Percentiles rank a stretch among this genome's conserved stretches.
Evolutionary conservation across 2,113 vertebrate genomes (phyloP).

Genomic region (Centropus bengalensis): DNA sequence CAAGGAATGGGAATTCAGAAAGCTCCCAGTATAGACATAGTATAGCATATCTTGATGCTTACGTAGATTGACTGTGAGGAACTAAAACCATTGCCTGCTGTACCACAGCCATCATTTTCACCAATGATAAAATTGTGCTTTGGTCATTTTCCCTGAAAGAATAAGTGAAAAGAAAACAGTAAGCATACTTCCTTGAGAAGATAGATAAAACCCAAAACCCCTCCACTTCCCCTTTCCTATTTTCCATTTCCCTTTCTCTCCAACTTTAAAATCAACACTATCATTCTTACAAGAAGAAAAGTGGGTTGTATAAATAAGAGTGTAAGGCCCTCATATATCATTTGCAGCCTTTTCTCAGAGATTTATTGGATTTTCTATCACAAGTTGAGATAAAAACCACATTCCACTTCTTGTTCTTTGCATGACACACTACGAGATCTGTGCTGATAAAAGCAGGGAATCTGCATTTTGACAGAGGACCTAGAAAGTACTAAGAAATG

Average conservation of each 20-base stretch:
- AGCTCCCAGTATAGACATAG: not conserved
- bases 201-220: not conserved
- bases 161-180: not conserved
- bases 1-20: not conserved
- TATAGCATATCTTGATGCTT: not conserved
- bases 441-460: not conserved
- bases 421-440: not conserved
- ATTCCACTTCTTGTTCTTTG: constrained; percentile 4
- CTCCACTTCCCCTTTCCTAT: not conserved
- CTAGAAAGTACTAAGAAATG: not conserved
- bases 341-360: not conserved
- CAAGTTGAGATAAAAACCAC: constrained; percentile 27
- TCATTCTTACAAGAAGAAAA: constrained; percentile 22
- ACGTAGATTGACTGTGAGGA: not conserved
- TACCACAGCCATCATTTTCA: not conserved
- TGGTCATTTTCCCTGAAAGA: not conserved
- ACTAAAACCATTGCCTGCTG: not conserved
- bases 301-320: not conserved
- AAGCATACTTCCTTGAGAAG: not conserved
- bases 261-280: constrained; percentile 1
- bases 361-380: constrained; percentile 38
- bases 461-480: not conserved
- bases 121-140: not conserved
- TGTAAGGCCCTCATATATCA: constrained; percentile 1
- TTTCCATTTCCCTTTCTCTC: not conserved